Base-by-base conservation (phyloP, 2,888 invertebrate genomes). In the Periphyllus acericola region DNA sequence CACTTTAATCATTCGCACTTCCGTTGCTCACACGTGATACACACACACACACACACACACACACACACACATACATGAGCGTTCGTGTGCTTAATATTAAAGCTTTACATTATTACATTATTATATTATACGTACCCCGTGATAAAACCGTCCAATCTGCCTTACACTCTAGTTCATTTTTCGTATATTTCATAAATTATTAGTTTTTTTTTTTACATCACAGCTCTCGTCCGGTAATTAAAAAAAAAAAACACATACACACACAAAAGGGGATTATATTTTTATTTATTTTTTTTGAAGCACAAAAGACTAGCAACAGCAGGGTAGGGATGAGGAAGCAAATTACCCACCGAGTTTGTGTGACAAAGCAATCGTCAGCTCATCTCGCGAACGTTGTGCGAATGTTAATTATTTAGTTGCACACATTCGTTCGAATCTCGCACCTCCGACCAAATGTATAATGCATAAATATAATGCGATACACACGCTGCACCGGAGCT, bases 101-200 rank as follows among this genome's bases (percentile, higher is more conserved):
- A 71, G 71, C 71, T 71, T 71, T 71, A 71, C 11, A 66, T n/a
- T 66, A n/a, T 66, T 21, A 66, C 29, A 66, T 9, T n/a, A 66
- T n/a, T n/a, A n/a, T n/a, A n/a, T n/a, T n/a, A n/a, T n/a, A n/a
- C n/a, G 66, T 29, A 71, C 71, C 25, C 4, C 25, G 25, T 14
- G 71, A 71, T 71, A 71, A 71, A 71, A 66, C 66, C 40, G 11
- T 40, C 80, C 40, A 40, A 81, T 68, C 66, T 40, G 40, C 66
- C 80, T 81, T 81, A 68, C 80, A 68, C 66, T 81, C 66, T 40
- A 40, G 66, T 21, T 81, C 40, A 40, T 81, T 71, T 32, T 21
- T 19, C 11, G 19, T 36, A 80, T 36, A 60, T 80, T 80, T 80
- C n/a, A 29, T 68, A 40, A 81, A 68, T 81, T 40, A 68, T 66